phyloP scores from a whole-genome alignment of 2,888 invertebrate genomes.

The Tetrapedia diversipes region DNA sequence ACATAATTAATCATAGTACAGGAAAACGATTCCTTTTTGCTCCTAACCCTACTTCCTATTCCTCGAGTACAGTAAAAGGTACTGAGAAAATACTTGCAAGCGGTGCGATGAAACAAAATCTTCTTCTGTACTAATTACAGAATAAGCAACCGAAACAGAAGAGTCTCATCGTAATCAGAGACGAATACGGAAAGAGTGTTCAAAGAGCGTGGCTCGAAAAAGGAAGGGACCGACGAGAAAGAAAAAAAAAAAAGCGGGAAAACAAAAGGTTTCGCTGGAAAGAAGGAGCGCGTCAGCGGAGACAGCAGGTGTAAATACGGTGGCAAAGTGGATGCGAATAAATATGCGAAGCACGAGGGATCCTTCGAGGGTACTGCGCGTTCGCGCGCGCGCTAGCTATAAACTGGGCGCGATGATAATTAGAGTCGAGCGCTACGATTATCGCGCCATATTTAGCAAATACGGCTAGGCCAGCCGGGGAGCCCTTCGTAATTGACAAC shows the following conservation, averaged over 20 bases:
- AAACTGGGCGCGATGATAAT: slow-evolving; percentile 65
- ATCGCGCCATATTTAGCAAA: slow-evolving; percentile 59
- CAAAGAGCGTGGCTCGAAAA: background rate
- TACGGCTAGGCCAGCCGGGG: slow-evolving; percentile 34
- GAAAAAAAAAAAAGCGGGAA: slow-evolving; percentile 13
- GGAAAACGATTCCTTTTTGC: no score
- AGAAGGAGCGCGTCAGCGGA: slow-evolving; percentile 43
- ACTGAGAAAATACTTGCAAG: no score
- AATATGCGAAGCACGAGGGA: slow-evolving; percentile 59
- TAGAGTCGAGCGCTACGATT: slow-evolving; percentile 60
- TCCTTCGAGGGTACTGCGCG: slow-evolving; percentile 24
- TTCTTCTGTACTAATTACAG: no score
- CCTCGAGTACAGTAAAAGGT: no score
- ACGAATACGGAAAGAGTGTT: slow-evolving; percentile 11
- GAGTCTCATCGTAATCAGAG: background rate
- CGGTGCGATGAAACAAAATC: background rate
- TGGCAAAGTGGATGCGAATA: slow-evolving; percentile 59
- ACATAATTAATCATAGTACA: no score
- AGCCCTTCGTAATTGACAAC: slow-evolving; percentile 61
- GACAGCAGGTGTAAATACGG: slow-evolving; percentile 61
- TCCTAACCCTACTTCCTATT: no score
- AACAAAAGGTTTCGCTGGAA: slow-evolving; percentile 36
- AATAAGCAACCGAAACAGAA: background rate
- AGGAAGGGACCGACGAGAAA: slow-evolving; percentile 4
- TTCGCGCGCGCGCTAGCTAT: slow-evolving; percentile 31